Base-by-base conservation (phyloP, 2,888 invertebrate genomes). In the Atethmia centrago region DNA sequence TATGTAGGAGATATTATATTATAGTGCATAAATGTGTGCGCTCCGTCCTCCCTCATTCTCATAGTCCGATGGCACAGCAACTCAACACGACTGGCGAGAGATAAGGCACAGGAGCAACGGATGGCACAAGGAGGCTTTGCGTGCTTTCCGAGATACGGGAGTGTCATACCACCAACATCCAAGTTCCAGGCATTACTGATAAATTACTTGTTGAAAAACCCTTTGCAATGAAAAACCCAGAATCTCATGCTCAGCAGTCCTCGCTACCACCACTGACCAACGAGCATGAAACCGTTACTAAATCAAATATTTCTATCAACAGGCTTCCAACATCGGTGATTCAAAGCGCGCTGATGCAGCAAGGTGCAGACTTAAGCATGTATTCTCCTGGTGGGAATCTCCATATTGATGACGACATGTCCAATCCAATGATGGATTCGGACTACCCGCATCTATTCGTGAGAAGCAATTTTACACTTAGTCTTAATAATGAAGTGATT, bases 311-410 rank as follows among this genome's bases (percentile, higher is more conserved):
- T 71, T 71, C 42, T 51, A 31, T 31, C 67, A 31, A 72, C 94
- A 97, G 95, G 63, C 92, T 93, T 81, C 96, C 94, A 73, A 95
- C 92, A 5, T 96, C 93, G 28, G 96, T 96, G 76, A 96, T 96
- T 64, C 96, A 96, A 86, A 96, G 88, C 53, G 96, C 96, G 0
- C 86, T 96, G 73, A 92, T 96, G 92, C 96, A 96, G 90, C 93
- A 94, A 90, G 96, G 94, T 8, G 94, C 94, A 0, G 96, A 95
- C 79, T 85, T 96, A 40, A 95, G 96, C 89, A 92, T 96, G 92
- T 96, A 96, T 83, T 96, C 95, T 0, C 96, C 93, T n/a, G 95
- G 93, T 21, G 93, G 93, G 79, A 96, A 89, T 82, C 92, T 91
- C 4, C 95, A 93, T 88, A 93, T 93, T 2, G 95, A 95, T 70